Conservation (phyloP, 2,888 invertebrate species). For the Holacanthella duospinosa region DNA sequence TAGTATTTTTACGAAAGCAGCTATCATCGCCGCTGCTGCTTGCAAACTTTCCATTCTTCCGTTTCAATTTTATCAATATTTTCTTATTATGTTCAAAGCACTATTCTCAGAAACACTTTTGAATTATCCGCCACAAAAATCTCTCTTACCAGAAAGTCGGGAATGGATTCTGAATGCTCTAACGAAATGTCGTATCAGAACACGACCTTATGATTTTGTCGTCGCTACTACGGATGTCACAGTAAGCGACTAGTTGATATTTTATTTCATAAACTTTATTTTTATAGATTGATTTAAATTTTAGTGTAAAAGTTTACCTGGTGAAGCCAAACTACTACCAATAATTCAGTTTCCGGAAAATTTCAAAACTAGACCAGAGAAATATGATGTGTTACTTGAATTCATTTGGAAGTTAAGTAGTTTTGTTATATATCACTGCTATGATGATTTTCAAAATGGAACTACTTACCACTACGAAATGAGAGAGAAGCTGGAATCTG, state of each 20-base stretch:
- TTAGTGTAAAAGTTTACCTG: neutral
- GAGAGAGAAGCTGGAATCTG: neutral
- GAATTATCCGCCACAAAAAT: neutral
- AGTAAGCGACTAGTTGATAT: neutral
- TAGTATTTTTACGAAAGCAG: neutral
- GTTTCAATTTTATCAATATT: neutral
- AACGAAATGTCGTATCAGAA: neutral
- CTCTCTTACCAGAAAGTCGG: neutral
- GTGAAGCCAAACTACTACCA: neutral
- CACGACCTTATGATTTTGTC: neutral
- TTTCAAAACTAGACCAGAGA: no score
- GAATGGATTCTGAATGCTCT: neutral
- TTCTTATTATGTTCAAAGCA: neutral
- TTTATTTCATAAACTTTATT: no score
- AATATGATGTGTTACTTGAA: neutral
- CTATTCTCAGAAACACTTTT: neutral
- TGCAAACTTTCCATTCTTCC: neutral
- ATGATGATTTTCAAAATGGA: neutral
- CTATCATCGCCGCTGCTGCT: neutral
- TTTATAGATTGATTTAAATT: no score
- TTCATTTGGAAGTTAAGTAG: neutral
- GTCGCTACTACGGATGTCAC: no score
- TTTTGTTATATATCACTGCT: neutral
- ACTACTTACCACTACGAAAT: neutral
- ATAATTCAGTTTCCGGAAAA: no score